These are phyloP conservation scores for Sepiola atlantica DNA, from an alignment of 2,888 invertebrate genomes.

Conservation along the genomic window DNA sequence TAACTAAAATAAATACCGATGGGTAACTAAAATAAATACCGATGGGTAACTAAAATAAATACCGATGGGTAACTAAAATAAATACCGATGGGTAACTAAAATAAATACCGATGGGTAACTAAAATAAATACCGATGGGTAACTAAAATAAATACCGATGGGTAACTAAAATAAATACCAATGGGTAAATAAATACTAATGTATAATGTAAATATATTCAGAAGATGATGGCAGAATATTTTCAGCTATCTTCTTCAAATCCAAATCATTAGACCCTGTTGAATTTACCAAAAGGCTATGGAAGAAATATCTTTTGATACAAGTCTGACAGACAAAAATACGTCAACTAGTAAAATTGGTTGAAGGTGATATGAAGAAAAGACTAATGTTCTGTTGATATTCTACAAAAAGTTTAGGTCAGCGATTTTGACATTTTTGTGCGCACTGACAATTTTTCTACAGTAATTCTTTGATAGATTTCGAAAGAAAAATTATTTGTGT, in stretches of 20 bases:
- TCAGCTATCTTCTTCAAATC: neutral
- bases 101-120: too few relatives aligned
- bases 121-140: neutral
- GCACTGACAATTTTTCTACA: too few relatives aligned
- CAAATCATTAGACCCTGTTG: neutral
- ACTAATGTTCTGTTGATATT: neutral
- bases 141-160: neutral
- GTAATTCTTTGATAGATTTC: too few relatives aligned
- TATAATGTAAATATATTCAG: neutral
- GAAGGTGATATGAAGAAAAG: neutral
- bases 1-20: too few relatives aligned
- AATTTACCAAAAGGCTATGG: neutral
- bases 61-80: neutral
- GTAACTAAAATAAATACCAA: neutral
- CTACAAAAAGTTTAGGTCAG: neutral
- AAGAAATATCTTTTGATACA: neutral
- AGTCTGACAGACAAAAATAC: neutral
- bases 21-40: too few relatives aligned
- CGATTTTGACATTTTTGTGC: neutral
- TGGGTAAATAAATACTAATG: too few relatives aligned
- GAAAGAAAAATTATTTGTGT: too few relatives aligned
- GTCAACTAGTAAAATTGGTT: neutral
- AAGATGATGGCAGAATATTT: neutral
- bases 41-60: neutral
- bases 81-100: too few relatives aligned